Evolutionary conservation across 2,888 invertebrate genomes (phyloP), one percentile per base, ranked within the genome.

Genomic region (Pseudanteris insignis): DNA sequence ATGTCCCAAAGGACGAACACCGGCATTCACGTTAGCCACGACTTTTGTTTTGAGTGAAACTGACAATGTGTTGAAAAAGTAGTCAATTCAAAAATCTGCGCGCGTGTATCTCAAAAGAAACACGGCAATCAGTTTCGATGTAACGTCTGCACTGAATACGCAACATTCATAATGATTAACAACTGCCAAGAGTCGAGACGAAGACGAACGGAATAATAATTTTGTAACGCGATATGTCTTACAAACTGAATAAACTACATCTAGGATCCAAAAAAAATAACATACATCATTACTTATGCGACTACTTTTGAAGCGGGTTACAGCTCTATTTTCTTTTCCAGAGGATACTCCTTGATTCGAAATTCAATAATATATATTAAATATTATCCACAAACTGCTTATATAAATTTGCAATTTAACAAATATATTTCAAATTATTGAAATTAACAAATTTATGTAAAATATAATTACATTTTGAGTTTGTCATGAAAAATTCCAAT

Each of bases 1-100:
- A 70, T 71, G 70, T 67, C 33, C 59, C 54, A 70, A 68, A 71
- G 66, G 61, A 62, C 44, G 13, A 51, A 61, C 70, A 67, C 64
- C 64, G 51, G 67, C 54, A 70, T 75, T 74, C 67, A 69, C 33
- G 25, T 21, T 13, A 14, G 21, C 9, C 30, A 32, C 29, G 44
- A 37, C 58, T 62, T 38, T 64, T 57, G 24, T 11, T 59, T 46
- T 53, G 32, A 36, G 51, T 36, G 40, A 10, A 2, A 51, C 14
- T 53, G 29, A 64, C 67, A 67, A 67, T 66, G 53, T 38, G 41
- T 58, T 68, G 64, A 70, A 58, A 67, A 67, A 67, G 67, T 51
- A 54, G 60, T 41, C 48, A 29, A 63, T 65, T 65, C 55, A 59
- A 54, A 62, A 64, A 66, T 63, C 65, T 41, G 18, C 29, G 38